Conservation (phyloP, 2,888 invertebrate species). For the Nephrotoma guestfalica region DNA sequence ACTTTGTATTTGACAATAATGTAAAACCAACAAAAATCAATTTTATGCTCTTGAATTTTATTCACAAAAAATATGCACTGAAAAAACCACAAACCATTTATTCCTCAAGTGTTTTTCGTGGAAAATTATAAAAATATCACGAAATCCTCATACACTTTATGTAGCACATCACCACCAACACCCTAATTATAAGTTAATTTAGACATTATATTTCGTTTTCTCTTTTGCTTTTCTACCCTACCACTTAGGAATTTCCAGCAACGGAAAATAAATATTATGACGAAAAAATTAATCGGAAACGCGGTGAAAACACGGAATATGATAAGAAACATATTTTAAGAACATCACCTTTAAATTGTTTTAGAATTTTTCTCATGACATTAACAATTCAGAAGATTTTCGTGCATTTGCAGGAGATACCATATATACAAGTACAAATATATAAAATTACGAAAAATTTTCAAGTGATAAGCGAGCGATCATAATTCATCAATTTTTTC, state of each 20-base stretch:
- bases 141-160: not conserved
- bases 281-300: not conserved
- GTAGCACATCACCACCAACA: not conserved
- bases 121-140: not conserved
- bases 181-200: not conserved
- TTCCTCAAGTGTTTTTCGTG: not conserved
- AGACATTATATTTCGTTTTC: not conserved
- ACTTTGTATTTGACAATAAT: too few species aligned
- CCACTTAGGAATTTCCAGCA: not conserved
- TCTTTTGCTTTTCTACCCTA: not conserved
- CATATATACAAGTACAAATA: too few species aligned
- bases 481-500: too few species aligned
- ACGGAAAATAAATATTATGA: not conserved
- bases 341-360: not conserved
- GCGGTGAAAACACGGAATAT: not conserved
- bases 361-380: not conserved
- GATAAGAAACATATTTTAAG: not conserved
- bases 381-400: too few species aligned
- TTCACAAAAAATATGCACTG: not conserved
- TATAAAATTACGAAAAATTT: too few species aligned
- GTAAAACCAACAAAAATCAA: not conserved
- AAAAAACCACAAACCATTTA: not conserved
- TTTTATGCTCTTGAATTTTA: not conserved
- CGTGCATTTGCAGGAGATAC: too few species aligned
- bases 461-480: too few species aligned